phyloP scores from a whole-genome alignment of 2,888 invertebrate genomes.

The Cremastobaeus sp. region DNA sequence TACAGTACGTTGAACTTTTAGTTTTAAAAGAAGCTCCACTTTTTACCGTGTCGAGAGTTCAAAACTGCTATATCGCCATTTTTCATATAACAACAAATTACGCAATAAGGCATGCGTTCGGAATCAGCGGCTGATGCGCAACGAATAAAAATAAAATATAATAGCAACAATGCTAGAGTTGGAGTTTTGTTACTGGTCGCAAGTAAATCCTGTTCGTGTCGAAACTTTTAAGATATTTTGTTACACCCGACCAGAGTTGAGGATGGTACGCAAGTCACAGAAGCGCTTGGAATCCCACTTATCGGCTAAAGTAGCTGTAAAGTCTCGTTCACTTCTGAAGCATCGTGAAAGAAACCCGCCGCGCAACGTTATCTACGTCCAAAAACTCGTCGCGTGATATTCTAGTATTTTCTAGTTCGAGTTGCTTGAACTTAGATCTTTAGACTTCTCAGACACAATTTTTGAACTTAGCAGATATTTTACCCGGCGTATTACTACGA shows the following conservation, averaged over 20 bases:
- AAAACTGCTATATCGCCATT: background rate
- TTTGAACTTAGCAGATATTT: conserved; percentile 55
- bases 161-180: conserved; percentile 43
- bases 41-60: background rate
- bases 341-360: conserved; percentile 57
- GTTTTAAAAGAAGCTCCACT: too few species aligned
- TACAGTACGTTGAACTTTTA: too few species aligned
- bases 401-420: conserved; percentile 58
- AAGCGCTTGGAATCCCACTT: conserved; percentile 68
- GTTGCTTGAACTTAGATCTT: conserved; percentile 53
- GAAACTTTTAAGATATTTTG: conserved; percentile 70
- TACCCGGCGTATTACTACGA: conserved; percentile 36
- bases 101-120: background rate
- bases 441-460: conserved; percentile 46
- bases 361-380: conserved; percentile 56
- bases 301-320: conserved; percentile 71
- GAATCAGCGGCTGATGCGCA: conserved; percentile 27
- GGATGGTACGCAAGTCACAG: conserved; percentile 61
- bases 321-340: conserved; percentile 65
- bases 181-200: conserved; percentile 60
- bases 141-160: conserved; percentile 50
- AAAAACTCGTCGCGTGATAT: conserved; percentile 56
- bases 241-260: conserved; percentile 59
- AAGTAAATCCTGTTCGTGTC: conserved; percentile 68
- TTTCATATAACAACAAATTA: conserved; percentile 22